Conservation (phyloP, 2,113 vertebrate species). For the Otolemur garnettii region DNA sequence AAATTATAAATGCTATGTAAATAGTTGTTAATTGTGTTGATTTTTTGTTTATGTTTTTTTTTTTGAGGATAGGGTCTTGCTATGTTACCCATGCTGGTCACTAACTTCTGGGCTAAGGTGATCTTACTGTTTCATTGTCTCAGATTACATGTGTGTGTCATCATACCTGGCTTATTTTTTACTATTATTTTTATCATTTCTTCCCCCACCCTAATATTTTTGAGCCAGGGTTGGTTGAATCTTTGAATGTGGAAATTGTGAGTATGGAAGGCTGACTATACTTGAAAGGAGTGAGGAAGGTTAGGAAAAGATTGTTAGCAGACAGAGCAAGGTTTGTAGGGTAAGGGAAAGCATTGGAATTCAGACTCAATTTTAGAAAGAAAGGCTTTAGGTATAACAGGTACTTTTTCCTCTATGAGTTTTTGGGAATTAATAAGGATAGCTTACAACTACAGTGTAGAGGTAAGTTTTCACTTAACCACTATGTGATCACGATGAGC, state of each 20-base stretch:
- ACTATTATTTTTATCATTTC: not conserved
- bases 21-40: not conserved
- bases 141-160: too few relatives aligned
- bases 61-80: not conserved
- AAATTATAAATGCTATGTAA: not conserved
- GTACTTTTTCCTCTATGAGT: not conserved
- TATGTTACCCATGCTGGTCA: too few relatives aligned
- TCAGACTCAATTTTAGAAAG: not conserved
- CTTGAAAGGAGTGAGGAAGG: not conserved
- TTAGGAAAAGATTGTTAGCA: not conserved
- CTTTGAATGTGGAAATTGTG: not conserved
- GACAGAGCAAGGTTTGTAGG: not conserved
- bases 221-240: not conserved
- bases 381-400: not conserved
- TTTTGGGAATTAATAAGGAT: not conserved
- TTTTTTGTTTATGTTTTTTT: not conserved
- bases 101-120: too few relatives aligned
- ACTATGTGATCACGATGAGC: too few relatives aligned
- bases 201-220: not conserved
- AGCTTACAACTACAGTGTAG: not conserved
- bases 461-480: not conserved
- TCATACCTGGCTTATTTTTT: too few relatives aligned
- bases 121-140: too few relatives aligned
- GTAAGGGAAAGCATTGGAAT: not conserved
- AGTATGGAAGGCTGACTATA: not conserved